These are phyloP conservation scores for Aporophyla lueneburgensis DNA, from an alignment of 2,888 invertebrate genomes.

Conservation along the genomic window DNA sequence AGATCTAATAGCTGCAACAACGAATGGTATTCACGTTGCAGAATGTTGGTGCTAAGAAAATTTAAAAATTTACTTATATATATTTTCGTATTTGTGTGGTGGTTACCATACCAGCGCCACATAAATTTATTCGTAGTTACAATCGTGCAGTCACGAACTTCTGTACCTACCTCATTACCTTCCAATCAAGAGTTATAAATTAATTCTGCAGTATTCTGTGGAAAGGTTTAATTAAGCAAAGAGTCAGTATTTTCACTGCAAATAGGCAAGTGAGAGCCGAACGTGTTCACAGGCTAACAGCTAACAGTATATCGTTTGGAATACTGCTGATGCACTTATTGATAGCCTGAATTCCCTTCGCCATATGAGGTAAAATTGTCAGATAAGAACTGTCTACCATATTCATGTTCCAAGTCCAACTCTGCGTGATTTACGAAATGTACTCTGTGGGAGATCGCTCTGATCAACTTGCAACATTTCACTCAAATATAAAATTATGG, in stretches of 20 bases:
- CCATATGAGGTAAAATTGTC: slow-evolving; percentile 43
- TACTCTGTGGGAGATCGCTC: slow-evolving; percentile 47
- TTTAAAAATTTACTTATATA: too few species aligned
- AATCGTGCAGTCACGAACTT: background rate
- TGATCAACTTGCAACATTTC: slow-evolving; percentile 55
- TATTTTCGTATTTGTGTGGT: too few species aligned
- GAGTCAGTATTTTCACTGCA: background rate
- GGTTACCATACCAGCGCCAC: background rate
- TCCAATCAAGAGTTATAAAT: background rate
- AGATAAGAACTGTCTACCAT: slow-evolving; percentile 55
- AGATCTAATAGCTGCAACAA: too few species aligned
- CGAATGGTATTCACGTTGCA: too few species aligned
- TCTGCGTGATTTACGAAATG: slow-evolving; percentile 61
- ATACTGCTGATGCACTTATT: slow-evolving; percentile 48
- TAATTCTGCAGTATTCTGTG: background rate
- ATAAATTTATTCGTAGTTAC: background rate
- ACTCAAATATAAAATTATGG: slow-evolving; percentile 43
- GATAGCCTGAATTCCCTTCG: slow-evolving; percentile 55
- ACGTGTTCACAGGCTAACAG: slow-evolving; percentile 4
- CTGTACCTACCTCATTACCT: background rate
- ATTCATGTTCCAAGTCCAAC: slow-evolving; percentile 52
- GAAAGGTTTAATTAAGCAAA: slow-evolving; percentile 25
- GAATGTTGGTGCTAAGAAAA: too few species aligned
- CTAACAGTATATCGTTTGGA: slow-evolving; percentile 34
- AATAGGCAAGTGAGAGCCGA: slow-evolving; percentile 16